A percentile compares a stretch with the other conserved stretches of the same genome.
Evolutionary conservation across 2,888 invertebrate genomes (phyloP).

Genomic region (Hecatera dysodea): DNA sequence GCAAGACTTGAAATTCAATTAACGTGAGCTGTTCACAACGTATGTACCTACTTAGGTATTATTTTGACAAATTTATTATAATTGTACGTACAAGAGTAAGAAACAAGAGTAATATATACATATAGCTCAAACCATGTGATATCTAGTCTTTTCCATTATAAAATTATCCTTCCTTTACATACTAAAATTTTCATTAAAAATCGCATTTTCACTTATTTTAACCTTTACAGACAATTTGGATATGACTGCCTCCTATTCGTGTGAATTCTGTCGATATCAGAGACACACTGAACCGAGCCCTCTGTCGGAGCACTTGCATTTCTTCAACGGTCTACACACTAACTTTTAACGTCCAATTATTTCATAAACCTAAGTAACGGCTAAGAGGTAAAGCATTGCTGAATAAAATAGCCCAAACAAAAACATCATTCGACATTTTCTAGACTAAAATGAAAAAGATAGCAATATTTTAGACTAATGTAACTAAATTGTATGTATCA

Average conservation of each 20-base stretch:
- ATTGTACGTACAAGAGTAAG: conserved; percentile 76
- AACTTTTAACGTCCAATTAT: conserved; percentile 62
- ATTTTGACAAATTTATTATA: conserved; percentile 74
- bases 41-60: conserved; percentile 72
- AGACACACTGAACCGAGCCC: conserved; percentile 38
- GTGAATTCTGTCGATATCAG: conserved; percentile 42
- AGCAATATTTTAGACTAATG: conserved; percentile 91
- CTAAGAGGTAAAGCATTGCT: conserved; percentile 60
- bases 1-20: conserved; percentile 72
- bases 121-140: conserved; percentile 90
- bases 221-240: conserved; percentile 63
- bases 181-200: conserved; percentile 65
- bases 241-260: conserved; percentile 55
- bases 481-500: conserved; percentile 89
- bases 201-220: conserved; percentile 64
- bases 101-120: conserved; percentile 79
- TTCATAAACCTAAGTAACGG: conserved; percentile 62
- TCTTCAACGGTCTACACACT: conserved; percentile 53
- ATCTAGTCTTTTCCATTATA: conserved; percentile 88
- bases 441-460: conserved; percentile 90
- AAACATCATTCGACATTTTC: conserved; percentile 84
- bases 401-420: conserved; percentile 75
- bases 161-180: conserved; percentile 77
- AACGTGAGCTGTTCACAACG: conserved; percentile 70
- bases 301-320: conserved; percentile 56